Conservation (phyloP, 53 echinoderm and acorn worm genomes). For the Glandiceps talaboti region DNA sequence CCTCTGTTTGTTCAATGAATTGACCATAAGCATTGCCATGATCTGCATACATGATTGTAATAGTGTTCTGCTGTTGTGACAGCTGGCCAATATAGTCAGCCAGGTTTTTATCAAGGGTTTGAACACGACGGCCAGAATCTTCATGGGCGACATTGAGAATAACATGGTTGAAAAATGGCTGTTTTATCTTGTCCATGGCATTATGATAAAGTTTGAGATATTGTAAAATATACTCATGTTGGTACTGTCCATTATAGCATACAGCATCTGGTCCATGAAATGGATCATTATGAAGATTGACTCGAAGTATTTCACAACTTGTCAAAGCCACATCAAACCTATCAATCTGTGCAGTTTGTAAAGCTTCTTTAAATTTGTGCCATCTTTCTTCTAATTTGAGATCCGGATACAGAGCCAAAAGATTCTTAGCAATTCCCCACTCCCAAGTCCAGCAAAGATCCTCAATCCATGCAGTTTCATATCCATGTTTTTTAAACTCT, state of each 20-base stretch:
- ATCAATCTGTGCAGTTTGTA: constrained; percentile 36
- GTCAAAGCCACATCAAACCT: constrained; percentile 45
- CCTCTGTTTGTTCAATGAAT: constrained; percentile 34
- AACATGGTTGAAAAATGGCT: constrained; percentile 55
- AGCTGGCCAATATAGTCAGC: constrained; percentile 39
- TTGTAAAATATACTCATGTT: constrained; percentile 52
- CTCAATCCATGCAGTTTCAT: constrained; percentile 56
- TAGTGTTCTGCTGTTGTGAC: constrained; percentile 35
- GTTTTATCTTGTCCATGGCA: constrained; percentile 1
- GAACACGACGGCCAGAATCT: constrained; percentile 49
- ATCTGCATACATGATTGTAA: constrained; percentile 65
- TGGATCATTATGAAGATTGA: constrained; percentile 62
- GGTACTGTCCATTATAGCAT: constrained; percentile 68
- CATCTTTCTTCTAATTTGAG: constrained; percentile 38
- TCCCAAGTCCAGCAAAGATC: constrained; percentile 89
- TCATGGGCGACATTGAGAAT: constrained; percentile 60
- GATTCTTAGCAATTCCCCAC: constrained; percentile 72
- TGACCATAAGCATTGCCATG: constrained; percentile 77
- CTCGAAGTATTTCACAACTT: constrained; percentile 61
- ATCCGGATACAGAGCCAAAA: constrained; percentile 39
- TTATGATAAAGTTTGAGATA: constrained; percentile 37
- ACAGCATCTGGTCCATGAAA: constrained; percentile 55
- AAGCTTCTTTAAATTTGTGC: constrained; percentile 29
- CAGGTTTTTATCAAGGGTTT: constrained; percentile 42
- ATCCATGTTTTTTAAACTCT: constrained; percentile 45